Conservation (phyloP, 2,113 vertebrate species). For the Microcebus ravelobensis region DNA sequence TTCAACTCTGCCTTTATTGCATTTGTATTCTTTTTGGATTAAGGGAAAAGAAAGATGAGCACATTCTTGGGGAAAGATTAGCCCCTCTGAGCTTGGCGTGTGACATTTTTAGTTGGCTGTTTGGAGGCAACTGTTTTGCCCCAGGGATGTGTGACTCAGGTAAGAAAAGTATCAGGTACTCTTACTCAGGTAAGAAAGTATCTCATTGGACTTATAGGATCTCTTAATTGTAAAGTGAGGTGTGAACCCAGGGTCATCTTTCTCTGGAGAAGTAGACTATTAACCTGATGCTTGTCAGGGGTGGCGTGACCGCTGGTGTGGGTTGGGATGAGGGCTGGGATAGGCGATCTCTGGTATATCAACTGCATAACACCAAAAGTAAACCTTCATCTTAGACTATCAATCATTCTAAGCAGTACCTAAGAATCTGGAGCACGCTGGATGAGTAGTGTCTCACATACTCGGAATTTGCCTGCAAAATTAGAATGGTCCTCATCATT, state of each 20-base stretch:
- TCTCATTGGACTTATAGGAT: neutral
- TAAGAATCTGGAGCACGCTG: neutral
- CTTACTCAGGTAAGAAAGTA: neutral
- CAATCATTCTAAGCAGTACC: neutral
- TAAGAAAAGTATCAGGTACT: neutral
- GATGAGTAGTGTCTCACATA: accelerated
- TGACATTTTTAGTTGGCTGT: neutral
- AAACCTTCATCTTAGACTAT: neutral
- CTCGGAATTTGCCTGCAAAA: neutral
- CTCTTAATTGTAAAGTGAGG: neutral
- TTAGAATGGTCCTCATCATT: accelerated
- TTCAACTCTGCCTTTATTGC: neutral
- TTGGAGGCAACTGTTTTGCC: neutral
- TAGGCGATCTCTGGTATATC: neutral
- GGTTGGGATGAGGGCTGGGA: neutral
- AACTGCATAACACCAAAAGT: neutral
- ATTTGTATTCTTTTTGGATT: neutral
- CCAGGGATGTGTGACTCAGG: neutral
- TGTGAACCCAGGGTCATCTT: neutral
- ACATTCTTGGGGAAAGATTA: neutral
- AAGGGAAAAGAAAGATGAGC: neutral
- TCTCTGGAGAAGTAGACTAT: neutral
- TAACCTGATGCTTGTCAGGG: neutral
- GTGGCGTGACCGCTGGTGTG: no score
- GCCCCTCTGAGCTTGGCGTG: neutral